Base-by-base conservation (phyloP, 2,888 invertebrate genomes). In the Criorhina ranunculi region DNA sequence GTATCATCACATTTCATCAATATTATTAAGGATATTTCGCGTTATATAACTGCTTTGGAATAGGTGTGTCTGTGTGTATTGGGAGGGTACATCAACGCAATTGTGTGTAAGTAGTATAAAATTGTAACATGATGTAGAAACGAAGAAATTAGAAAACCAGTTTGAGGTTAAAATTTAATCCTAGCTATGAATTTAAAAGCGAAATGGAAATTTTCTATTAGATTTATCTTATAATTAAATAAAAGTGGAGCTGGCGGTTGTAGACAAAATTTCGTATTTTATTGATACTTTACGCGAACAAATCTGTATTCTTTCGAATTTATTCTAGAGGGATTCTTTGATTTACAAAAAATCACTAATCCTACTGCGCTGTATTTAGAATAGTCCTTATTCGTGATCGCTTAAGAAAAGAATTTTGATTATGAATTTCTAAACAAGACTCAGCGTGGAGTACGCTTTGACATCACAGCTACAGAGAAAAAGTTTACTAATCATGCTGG, bases 1-100 rank as follows among this genome's bases (percentile, higher is more conserved):
- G 78, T 83, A 73, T 83, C 72, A 83, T 78, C 67, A 49, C 53
- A 73, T 77, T 77, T 44, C 62, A 77, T 57, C 70, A 70, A 76
- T 70, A 70, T 70, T 70, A 66, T 77, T 64, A 57, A 42, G 40
- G 42, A 64, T 55, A 64, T 75, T 46, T 44, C 33, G 55, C 55
- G 17, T 55, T 44, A 33, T 69, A 42, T 44, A 55, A 66, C 37
- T 24, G 66, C 33, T 46, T 35, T 9, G 11, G 59, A n/a, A 15
- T 44, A 12, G 44, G 19, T 33, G 15, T 33, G 2, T 12, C 1
- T 31, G 12, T 33, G 3, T 49, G 46, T 31, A 15, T 5, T 31
- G 8, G 5, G 31, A 12, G 2, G 49, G 11, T 12, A n/a, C 7
- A 31, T 11, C 12, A 1, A 9, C 11, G 15, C 29, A 15, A 60